Conservation (phyloP, 2,797 vertebrate species). For the Morus bassanus region DNA sequence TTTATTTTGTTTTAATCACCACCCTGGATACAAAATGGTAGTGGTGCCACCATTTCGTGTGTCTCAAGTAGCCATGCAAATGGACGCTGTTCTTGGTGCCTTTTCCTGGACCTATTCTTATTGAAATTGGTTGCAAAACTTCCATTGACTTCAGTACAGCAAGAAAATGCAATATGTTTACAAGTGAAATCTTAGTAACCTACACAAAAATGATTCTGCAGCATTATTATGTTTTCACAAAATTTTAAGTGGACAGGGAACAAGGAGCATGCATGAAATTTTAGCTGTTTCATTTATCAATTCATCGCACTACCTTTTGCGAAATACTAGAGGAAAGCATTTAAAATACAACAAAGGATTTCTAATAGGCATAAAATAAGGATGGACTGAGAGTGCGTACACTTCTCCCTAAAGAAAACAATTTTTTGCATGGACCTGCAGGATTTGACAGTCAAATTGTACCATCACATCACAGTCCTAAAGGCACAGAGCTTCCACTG, state of each 20-base stretch:
- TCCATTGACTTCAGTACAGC: background rate
- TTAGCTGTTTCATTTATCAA: background rate
- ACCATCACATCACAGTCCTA: background rate
- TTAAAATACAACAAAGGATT: background rate
- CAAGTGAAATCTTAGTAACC: background rate
- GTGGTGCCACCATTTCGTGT: background rate
- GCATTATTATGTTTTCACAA: background rate
- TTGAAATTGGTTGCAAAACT: background rate
- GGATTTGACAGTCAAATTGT: background rate
- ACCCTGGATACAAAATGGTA: background rate
- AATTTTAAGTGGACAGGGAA: background rate
- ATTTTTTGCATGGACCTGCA: background rate
- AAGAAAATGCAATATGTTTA: background rate
- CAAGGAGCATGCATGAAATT: background rate
- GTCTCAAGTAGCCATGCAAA: background rate
- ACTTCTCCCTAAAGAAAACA: background rate
- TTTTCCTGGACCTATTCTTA: background rate
- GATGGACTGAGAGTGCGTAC: background rate
- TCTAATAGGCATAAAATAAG: background rate
- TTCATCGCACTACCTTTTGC: background rate
- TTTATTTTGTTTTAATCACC: background rate
- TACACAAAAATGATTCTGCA: background rate
- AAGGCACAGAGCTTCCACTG: background rate
- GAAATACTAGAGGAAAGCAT: background rate
- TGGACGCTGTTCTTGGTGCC: rapidly evolving